Conservation (phyloP, 2,113 vertebrate genomes). For the Hippocampus zosterae region DNA sequence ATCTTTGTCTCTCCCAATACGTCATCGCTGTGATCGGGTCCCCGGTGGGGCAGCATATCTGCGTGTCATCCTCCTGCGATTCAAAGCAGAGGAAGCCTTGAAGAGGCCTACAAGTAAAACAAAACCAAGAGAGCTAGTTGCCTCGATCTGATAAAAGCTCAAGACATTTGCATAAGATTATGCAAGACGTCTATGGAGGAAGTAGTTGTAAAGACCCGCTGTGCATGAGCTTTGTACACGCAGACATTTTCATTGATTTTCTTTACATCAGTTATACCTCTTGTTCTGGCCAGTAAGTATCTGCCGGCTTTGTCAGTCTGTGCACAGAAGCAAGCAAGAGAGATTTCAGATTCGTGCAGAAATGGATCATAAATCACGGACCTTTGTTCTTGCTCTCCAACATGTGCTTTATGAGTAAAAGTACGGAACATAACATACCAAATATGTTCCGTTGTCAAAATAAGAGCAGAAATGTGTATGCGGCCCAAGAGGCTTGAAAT, state of each 20-base stretch:
- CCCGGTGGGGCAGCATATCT: conserved; percentile 33
- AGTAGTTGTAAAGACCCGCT: not conserved
- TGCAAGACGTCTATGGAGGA: not conserved
- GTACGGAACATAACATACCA: not conserved
- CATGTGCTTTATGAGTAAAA: not conserved
- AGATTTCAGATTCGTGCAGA: not conserved
- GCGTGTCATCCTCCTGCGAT: conserved; percentile 31
- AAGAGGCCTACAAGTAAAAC: conserved; percentile 28
- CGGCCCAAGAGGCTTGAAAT: conserved; percentile 16
- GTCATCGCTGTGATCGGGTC: conserved; percentile 55
- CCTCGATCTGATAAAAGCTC: conserved; percentile 42
- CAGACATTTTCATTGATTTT: not conserved
- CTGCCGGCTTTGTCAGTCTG: not conserved
- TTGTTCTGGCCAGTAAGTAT: not conserved
- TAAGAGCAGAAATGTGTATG: not conserved
- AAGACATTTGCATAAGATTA: conserved; percentile 23
- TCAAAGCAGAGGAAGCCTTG: conserved; percentile 58
- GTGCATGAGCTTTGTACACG: not conserved
- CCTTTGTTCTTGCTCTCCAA: not conserved
- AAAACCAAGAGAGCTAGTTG: conserved; percentile 38
- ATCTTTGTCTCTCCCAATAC: conserved; percentile 52
- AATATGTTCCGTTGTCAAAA: not conserved
- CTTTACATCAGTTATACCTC: not conserved
- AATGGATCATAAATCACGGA: not conserved
- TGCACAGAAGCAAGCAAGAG: not conserved